Conservation (phyloP, 2,797 vertebrate genomes). For the Megaceryle alcyon region DNA sequence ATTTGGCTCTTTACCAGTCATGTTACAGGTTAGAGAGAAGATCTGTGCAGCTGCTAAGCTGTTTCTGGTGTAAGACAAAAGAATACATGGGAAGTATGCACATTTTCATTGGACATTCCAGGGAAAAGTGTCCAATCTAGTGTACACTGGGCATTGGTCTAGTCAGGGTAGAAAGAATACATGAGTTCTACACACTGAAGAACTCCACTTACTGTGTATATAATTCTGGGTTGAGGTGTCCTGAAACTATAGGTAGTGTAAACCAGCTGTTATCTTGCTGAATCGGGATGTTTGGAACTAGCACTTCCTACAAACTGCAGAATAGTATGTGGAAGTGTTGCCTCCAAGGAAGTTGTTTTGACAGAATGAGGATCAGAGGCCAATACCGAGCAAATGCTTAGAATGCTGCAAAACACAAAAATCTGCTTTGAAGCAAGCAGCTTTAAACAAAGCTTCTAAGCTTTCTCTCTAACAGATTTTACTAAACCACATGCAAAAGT, state of each 20-base stretch:
- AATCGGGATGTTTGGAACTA: neutral
- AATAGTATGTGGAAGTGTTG: neutral
- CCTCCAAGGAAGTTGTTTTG: neutral
- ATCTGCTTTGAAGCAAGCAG: conserved; percentile 67
- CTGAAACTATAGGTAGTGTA: neutral
- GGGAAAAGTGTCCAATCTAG: neutral
- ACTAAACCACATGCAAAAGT: conserved; percentile 50
- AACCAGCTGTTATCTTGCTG: neutral
- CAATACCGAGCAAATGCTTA: conserved; percentile 12
- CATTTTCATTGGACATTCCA: neutral
- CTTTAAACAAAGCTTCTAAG: conserved; percentile 69
- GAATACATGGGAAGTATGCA: neutral
- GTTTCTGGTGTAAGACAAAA: neutral
- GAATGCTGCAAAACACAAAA: conserved; percentile 40
- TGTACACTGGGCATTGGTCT: neutral
- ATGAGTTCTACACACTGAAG: neutral
- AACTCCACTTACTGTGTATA: neutral
- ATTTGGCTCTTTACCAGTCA: neutral
- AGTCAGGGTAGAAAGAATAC: neutral
- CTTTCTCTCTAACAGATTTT: conserved; percentile 57
- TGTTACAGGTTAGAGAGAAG: neutral
- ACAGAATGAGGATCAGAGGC: conserved; percentile 28
- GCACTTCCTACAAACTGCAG: neutral
- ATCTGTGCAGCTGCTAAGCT: neutral
- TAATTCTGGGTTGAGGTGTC: neutral